Evolutionary conservation across 2,797 vertebrate species (phyloP).

Genomic region (Acrossocheilus wenchowensis): DNA sequence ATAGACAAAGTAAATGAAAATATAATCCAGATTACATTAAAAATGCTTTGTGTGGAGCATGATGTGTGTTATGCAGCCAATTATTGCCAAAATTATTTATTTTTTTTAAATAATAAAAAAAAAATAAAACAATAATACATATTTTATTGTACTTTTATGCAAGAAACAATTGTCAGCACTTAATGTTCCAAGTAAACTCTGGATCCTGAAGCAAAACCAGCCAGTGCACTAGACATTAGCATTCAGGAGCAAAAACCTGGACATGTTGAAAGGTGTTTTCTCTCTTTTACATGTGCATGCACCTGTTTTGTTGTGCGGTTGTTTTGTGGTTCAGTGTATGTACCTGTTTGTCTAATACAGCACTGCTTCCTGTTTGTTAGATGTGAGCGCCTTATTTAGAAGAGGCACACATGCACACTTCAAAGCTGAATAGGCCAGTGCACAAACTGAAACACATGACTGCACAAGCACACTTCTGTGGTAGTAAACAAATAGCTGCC

Average conservation of each 20-base stretch:
- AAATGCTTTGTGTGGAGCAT: background rate
- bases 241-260: background rate
- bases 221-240: background rate
- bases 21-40: conserved; percentile 3
- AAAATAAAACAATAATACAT: too few relatives aligned
- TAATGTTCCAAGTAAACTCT: background rate
- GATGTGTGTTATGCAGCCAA: background rate
- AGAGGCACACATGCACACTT: background rate
- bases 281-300: background rate
- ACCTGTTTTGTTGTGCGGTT: background rate
- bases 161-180: background rate
- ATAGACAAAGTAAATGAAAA: background rate
- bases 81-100: background rate
- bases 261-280: background rate
- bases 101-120: too few relatives aligned
- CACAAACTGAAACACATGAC: background rate
- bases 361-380: conserved; percentile 47
- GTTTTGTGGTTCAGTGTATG: background rate
- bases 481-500: background rate
- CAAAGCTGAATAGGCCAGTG: background rate
- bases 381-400: background rate
- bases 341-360: background rate
- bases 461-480: background rate
- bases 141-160: too few relatives aligned
- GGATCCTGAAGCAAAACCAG: background rate